Conservation (phyloP, 1,140 invertebrate genomes). For the Archivesica marissinica region DNA sequence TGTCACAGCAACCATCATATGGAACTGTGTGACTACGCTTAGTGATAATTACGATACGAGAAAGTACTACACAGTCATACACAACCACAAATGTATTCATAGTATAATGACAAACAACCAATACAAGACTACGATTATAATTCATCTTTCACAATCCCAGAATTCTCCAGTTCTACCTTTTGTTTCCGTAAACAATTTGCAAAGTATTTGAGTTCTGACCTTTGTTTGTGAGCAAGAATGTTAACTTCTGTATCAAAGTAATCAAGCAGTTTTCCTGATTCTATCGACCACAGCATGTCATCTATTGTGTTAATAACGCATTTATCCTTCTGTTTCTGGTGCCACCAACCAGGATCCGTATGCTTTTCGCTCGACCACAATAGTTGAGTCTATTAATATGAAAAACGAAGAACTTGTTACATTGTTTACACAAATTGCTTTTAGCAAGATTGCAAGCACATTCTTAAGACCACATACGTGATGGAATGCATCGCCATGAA, state of each 20-base stretch:
- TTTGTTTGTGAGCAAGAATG: neutral
- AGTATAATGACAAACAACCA: too few relatives aligned
- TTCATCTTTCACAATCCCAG: conserved; percentile 1
- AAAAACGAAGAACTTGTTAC: neutral
- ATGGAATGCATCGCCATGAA: too few relatives aligned
- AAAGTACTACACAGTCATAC: too few relatives aligned
- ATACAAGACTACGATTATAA: neutral
- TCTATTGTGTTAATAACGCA: neutral
- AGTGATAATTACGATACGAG: too few relatives aligned
- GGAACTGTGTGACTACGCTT: too few relatives aligned
- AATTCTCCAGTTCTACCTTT: neutral
- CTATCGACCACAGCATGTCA: conserved; percentile 3
- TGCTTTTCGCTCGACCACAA: conserved; percentile 6
- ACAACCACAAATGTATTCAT: too few relatives aligned
- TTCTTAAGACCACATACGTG: too few relatives aligned
- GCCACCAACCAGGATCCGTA: neutral
- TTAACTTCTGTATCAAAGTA: conserved; percentile 8
- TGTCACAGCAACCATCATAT: too few relatives aligned
- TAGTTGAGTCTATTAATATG: neutral
- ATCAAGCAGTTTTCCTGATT: neutral
- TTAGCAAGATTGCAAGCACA: too few relatives aligned
- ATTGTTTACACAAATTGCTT: neutral
- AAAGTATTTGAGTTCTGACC: neutral
- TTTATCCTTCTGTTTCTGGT: neutral
- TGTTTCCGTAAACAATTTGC: neutral